Evolutionary conservation across 2,797 vertebrate species (phyloP).

Genomic region (Hafferia zeledoni): DNA sequence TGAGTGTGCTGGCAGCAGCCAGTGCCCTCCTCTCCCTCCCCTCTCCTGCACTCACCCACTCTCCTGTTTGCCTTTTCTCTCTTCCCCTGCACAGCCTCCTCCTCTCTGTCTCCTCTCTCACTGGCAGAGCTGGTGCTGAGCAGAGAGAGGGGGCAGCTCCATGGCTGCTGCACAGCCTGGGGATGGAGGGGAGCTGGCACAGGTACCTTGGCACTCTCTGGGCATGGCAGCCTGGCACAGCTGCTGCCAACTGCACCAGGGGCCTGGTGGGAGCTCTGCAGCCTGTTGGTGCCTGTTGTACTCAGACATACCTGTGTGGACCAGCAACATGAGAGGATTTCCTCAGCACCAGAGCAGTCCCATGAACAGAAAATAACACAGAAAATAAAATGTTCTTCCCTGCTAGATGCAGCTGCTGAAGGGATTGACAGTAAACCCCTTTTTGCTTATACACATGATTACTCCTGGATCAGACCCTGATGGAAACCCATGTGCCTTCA

Average conservation of each 20-base stretch:
- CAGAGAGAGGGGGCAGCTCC: background rate
- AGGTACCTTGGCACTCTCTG: background rate
- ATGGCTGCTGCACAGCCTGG: background rate
- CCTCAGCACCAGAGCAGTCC: background rate
- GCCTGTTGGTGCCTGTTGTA: background rate
- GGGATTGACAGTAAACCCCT: background rate
- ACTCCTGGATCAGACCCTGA: background rate
- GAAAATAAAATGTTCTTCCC: background rate
- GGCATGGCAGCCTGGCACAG: background rate
- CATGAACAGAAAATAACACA: background rate
- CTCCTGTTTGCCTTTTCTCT: slow-evolving; percentile 23
- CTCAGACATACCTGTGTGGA: accelerated
- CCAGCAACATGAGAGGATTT: background rate
- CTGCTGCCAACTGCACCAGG: background rate
- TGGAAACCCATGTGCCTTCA: background rate
- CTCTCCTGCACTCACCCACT: slow-evolving; percentile 2
- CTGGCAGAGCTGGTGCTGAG: background rate
- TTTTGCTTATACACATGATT: background rate
- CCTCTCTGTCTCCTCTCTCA: slow-evolving; percentile 1
- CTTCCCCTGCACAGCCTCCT: slow-evolving; percentile 14
- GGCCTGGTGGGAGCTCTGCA: background rate
- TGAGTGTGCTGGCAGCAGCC: background rate
- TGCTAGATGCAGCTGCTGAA: background rate
- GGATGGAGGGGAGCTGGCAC: slow-evolving; percentile 24
- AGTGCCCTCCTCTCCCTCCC: background rate